phyloP scores from a whole-genome alignment of 2,888 invertebrate species.

The Agrochola litura region DNA sequence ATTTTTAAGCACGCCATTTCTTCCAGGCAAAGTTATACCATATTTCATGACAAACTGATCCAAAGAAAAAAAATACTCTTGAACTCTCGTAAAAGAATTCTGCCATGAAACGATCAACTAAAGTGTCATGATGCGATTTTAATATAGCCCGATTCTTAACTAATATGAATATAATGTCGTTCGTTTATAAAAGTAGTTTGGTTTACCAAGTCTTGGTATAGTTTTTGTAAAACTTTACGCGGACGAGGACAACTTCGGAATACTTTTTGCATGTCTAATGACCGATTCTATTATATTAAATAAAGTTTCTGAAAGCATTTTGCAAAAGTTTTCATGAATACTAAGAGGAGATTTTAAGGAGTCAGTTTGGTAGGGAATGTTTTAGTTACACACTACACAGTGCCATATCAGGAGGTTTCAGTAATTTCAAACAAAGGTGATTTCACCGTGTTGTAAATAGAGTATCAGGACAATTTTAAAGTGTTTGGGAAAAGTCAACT shows the following conservation, averaged over 20 bases:
- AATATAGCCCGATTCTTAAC: slow-evolving; percentile 34
- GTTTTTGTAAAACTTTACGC: slow-evolving; percentile 54
- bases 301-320: slow-evolving; percentile 61
- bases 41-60: neutral
- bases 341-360: slow-evolving; percentile 47
- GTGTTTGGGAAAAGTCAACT: no score
- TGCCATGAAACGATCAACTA: slow-evolving; percentile 32
- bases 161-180: slow-evolving; percentile 51
- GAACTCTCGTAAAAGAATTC: slow-evolving; percentile 8
- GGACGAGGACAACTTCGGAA: slow-evolving; percentile 52
- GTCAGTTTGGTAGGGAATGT: slow-evolving; percentile 11
- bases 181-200: slow-evolving; percentile 52
- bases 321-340: slow-evolving; percentile 59
- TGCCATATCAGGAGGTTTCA: no score
- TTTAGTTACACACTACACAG: neutral
- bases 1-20: neutral
- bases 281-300: slow-evolving; percentile 61
- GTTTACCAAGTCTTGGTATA: slow-evolving; percentile 49
- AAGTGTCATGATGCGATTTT: slow-evolving; percentile 46
- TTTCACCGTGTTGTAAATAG: neutral
- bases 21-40: neutral
- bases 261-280: slow-evolving; percentile 64
- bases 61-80: neutral
- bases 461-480: no score
- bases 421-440: neutral